These are phyloP conservation scores for Haliclona indistincta DNA, from an alignment of 37 sponge, comb jelly and placozoan species.

Conservation along the genomic window DNA sequence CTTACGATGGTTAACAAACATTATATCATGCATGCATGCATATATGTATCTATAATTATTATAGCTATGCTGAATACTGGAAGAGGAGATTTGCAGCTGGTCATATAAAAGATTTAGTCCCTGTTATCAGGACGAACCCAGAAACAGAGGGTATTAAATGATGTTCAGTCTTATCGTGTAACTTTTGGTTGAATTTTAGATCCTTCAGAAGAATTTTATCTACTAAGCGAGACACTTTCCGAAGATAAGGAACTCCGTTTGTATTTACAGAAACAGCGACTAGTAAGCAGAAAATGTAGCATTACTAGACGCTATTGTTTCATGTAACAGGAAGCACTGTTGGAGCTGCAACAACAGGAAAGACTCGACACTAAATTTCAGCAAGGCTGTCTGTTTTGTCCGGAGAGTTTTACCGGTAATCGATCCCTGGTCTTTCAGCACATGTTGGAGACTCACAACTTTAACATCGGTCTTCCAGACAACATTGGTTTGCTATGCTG, in stretches of 20 bases:
- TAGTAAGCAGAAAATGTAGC: conserved; percentile 16
- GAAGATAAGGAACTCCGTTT: conserved; percentile 65
- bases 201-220: conserved; percentile 62
- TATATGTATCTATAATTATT: too few species aligned
- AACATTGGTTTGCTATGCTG: conserved; percentile 58
- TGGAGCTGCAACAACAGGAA: conserved; percentile 70
- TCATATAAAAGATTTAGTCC: conserved; percentile 32
- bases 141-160: conserved; percentile 21
- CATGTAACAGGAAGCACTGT: conserved; percentile 37
- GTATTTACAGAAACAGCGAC: conserved; percentile 30
- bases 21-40: too few species aligned
- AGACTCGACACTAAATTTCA: conserved; percentile 37
- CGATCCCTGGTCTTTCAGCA: conserved; percentile 58
- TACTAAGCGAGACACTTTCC: conserved; percentile 60
- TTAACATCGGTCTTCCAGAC: conserved; percentile 82
- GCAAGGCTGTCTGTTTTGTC: conserved; percentile 73
- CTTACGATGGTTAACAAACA: conserved; percentile 41
- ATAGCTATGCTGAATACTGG: conserved; percentile 65
- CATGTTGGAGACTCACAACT: conserved; percentile 75
- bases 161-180: not conserved
- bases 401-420: conserved; percentile 46
- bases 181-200: not conserved
- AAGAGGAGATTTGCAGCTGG: conserved; percentile 20
- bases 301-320: not conserved
- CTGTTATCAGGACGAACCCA: conserved; percentile 68